A percentile compares a stretch with the other conserved stretches of the same genome.
Evolutionary conservation across 2,113 vertebrate species (phyloP).

Genomic region (Cyprinodon variegatus): DNA sequence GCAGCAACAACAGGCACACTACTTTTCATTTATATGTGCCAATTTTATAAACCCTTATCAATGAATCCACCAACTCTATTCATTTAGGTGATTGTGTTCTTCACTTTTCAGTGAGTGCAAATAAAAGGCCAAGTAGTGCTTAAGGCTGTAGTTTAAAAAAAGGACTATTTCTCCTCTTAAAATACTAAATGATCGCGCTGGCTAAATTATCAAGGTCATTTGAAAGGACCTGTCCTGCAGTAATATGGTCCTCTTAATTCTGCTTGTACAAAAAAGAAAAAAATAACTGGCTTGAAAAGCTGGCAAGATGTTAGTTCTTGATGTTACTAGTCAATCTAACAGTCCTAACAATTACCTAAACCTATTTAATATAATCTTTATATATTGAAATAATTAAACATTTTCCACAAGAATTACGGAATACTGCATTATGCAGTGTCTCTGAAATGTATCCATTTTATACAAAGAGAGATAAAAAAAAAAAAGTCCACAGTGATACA

Average conservation of each 20-base stretch:
- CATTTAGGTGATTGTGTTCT: neutral
- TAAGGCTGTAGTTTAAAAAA: conserved; percentile 34
- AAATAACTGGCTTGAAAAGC: neutral
- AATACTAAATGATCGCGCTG: conserved; percentile 20
- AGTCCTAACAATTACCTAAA: no score
- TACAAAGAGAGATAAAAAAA: no score
- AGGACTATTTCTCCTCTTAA: conserved; percentile 18
- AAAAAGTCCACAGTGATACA: no score
- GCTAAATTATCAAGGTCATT: conserved; percentile 65
- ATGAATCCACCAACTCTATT: neutral
- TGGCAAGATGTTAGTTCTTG: neutral
- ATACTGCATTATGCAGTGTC: no score
- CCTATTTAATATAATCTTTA: no score
- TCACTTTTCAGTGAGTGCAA: conserved; percentile 29
- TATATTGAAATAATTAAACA: no score
- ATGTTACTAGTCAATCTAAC: no score
- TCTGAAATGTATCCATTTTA: no score
- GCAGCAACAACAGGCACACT: neutral
- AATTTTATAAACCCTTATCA: neutral
- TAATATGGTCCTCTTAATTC: conserved; percentile 19
- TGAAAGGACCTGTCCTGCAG: conserved; percentile 41
- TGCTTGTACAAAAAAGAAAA: conserved; percentile 6
- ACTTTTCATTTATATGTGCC: neutral
- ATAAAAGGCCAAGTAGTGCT: conserved; percentile 36
- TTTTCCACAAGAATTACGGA: no score